These are phyloP conservation scores for Agrochola circellaris DNA, from an alignment of 2,888 invertebrate species.

Conservation along the genomic window DNA sequence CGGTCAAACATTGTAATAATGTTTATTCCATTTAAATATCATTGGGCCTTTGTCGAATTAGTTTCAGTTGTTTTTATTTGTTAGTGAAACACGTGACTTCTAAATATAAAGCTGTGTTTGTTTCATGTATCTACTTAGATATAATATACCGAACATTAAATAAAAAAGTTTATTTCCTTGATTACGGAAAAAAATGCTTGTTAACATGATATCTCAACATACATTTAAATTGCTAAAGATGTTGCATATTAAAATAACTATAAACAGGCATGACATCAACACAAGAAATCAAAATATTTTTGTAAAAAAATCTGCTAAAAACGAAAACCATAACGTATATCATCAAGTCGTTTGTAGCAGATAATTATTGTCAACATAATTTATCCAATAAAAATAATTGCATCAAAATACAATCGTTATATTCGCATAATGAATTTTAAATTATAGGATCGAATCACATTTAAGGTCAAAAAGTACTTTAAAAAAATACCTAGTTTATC, in stretches of 20 bases:
- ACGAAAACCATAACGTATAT: not conserved
- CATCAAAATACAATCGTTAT: conserved; percentile 36
- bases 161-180: not conserved
- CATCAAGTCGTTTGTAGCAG: conserved; percentile 17
- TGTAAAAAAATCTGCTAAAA: not conserved
- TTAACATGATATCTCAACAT: not conserved
- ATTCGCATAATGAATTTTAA: conserved; percentile 49
- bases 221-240: no score
- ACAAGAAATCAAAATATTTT: not conserved
- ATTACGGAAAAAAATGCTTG: not conserved
- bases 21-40: conserved; percentile 41
- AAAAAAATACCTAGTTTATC: conserved; percentile 47
- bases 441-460: conserved; percentile 44
- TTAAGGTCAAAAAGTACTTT: conserved; percentile 54
- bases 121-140: not conserved
- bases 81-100: conserved; percentile 17
- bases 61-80: conserved; percentile 50
- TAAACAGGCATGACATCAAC: not conserved
- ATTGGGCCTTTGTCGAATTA: conserved; percentile 28
- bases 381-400: conserved; percentile 47
- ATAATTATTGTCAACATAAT: conserved; percentile 26
- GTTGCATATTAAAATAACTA: conserved; percentile 4
- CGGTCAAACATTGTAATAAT: conserved; percentile 48
- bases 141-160: not conserved
- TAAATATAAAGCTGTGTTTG: not conserved